Percentiles rank a stretch among this genome's conserved stretches.
Evolutionary conservation across 1,140 invertebrate genomes (phyloP).

Genomic region (Heterodera schachtii): DNA sequence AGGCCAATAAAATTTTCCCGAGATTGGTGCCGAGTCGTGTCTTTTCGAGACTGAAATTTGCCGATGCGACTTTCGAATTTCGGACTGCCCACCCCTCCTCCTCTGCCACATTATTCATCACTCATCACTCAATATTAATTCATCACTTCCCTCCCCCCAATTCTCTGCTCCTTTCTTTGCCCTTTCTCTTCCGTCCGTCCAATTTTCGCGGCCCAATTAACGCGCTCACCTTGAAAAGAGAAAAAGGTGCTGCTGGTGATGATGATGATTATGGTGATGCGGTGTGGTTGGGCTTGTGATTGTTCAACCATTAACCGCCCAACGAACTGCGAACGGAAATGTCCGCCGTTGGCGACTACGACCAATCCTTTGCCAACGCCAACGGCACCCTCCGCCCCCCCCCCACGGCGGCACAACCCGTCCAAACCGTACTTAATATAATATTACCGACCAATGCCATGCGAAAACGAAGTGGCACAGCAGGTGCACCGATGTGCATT

Average conservation of each 20-base stretch:
- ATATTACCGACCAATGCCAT: no score
- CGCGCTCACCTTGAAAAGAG: conserved; percentile 10
- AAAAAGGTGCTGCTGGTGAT: background rate
- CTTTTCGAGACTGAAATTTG: no score
- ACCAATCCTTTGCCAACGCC: background rate
- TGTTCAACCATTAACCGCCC: background rate
- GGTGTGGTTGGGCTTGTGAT: background rate
- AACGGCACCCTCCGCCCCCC: no score
- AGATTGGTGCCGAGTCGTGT: no score
- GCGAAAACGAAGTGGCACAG: no score
- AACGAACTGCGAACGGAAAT: background rate
- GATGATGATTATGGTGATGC: no score
- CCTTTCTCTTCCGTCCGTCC: background rate
- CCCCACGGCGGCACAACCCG: no score
- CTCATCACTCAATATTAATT: background rate
- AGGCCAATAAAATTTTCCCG: no score
- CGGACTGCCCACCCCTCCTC: no score
- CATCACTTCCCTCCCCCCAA: background rate
- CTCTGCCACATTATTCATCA: background rate
- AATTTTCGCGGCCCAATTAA: conserved; percentile 17
- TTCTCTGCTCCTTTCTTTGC: background rate
- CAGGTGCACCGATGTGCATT: no score
- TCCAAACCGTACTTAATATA: no score
- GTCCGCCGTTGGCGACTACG: background rate
- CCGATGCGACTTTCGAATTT: no score